phyloP scores from a whole-genome alignment of 2,888 invertebrate genomes.

The Mellilla xanthometata region DNA sequence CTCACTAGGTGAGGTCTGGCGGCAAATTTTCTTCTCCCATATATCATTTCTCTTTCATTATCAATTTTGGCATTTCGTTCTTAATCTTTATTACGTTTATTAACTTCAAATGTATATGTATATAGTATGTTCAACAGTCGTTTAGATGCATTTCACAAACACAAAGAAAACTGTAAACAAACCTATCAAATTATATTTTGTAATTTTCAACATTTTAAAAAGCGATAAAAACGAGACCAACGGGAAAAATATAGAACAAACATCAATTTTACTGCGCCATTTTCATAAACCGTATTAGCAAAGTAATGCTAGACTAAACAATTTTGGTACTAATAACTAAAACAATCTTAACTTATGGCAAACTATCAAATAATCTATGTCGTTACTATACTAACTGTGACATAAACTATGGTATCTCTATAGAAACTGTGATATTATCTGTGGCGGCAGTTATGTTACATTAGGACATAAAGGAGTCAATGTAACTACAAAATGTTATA shows the following conservation, averaged over 20 bases:
- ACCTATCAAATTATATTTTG: background rate
- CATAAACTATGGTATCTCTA: constrained; percentile 1
- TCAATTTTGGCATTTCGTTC: too few relatives aligned
- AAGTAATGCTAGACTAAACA: constrained; percentile 16
- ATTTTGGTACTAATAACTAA: constrained; percentile 1
- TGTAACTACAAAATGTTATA: constrained; percentile 47
- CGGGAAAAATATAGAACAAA: constrained; percentile 18
- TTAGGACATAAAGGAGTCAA: constrained; percentile 37
- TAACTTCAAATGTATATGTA: too few relatives aligned
- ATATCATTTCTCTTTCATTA: too few relatives aligned
- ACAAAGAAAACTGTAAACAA: too few relatives aligned
- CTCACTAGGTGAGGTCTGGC: too few relatives aligned
- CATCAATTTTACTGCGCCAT: constrained; percentile 15
- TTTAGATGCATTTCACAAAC: too few relatives aligned
- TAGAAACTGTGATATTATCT: background rate
- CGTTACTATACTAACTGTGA: background rate
- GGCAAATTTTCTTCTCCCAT: too few relatives aligned
- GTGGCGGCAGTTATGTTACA: constrained; percentile 16
- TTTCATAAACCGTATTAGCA: constrained; percentile 11
- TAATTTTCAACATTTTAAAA: constrained; percentile 15
- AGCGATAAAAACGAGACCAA: constrained; percentile 12
- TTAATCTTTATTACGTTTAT: too few relatives aligned
- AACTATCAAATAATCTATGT: background rate
- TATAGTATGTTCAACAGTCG: too few relatives aligned
- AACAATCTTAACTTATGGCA: background rate